Evolutionary conservation across 2,113 vertebrate species (phyloP).

Genomic region (Pteropus alecto): DNA sequence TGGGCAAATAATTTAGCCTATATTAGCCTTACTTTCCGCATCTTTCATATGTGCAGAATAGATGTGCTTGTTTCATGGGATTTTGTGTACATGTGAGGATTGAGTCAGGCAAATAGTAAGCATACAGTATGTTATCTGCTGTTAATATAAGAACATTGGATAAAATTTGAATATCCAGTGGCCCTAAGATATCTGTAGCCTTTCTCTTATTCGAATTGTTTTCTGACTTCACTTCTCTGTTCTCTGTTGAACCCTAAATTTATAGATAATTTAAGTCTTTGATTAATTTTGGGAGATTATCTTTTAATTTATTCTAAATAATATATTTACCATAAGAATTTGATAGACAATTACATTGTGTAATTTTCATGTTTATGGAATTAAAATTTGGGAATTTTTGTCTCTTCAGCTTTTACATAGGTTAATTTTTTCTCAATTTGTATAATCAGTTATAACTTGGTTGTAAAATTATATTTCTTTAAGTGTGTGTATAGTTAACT

Average conservation of each 20-base stretch:
- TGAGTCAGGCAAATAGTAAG: neutral
- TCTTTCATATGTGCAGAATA: neutral
- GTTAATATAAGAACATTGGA: neutral
- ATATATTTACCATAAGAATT: neutral
- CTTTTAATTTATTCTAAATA: neutral
- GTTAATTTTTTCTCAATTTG: neutral
- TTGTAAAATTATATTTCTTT: neutral
- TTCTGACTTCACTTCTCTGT: neutral
- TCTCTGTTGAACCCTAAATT: neutral
- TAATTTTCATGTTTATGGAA: neutral
- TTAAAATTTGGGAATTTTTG: neutral
- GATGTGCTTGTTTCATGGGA: neutral
- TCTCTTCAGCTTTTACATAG: neutral
- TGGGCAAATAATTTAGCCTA: neutral
- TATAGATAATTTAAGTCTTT: neutral
- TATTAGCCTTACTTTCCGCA: neutral
- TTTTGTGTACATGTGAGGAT: neutral
- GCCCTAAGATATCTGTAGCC: too few relatives aligned
- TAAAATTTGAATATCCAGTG: neutral
- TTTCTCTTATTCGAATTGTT: neutral
- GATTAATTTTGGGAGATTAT: neutral
- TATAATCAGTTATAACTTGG: neutral
- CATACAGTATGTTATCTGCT: fast-evolving
- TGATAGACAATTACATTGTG: neutral
- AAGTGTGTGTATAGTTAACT: neutral